Base-by-base conservation (phyloP, 2,797 vertebrate species). In the Simalia tracyae region DNA sequence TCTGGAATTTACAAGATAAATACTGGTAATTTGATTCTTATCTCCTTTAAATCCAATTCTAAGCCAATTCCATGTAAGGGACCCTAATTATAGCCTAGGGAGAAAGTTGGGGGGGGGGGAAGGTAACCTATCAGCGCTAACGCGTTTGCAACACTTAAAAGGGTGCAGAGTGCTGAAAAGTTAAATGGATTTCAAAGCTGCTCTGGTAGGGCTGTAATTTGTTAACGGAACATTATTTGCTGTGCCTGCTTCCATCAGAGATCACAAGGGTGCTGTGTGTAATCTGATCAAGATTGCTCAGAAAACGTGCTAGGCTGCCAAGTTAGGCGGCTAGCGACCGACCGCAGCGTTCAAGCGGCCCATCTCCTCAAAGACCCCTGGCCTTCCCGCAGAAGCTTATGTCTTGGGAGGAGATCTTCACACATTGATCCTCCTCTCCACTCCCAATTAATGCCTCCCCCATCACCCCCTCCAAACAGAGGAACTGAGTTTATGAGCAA, bases 1-100 rank as follows among this genome's bases (percentile, higher is more conserved):
- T 97, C 96, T 96, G 96, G 97, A 98, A 98, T 98, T 98, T 98
- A 97, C 97, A 98, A 97, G 98, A 98, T 98, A 98, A 98, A 98
- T 98, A 97, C 97, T 98, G 96, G 97, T 97, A 98, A 97, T 97
- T 97, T 97, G 97, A 98, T 97, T 98, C 97, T 97, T 98, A 98
- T 97, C 97, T 97, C 96, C 97, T 96, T 97, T 96, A 98, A 98
- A 98, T 97, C 97, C 97, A 98, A 98, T 98, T 98, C 97, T 96
- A 96, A 97, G 97, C 97, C 97, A 98, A 97, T 98, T 98, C 97
- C 96, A 95, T 96, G 97, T 96, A 98, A 97, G 97, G 97, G 97
- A 97, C 97, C 96, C 97, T 98, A 98, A 98, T 98, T 97, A 97
- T 88, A 97, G 97, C 97, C 97, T 92, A 91, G 94, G 93, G 97